phyloP scores from a whole-genome alignment of 2,113 vertebrate genomes.

The Hystrix brachyura region DNA sequence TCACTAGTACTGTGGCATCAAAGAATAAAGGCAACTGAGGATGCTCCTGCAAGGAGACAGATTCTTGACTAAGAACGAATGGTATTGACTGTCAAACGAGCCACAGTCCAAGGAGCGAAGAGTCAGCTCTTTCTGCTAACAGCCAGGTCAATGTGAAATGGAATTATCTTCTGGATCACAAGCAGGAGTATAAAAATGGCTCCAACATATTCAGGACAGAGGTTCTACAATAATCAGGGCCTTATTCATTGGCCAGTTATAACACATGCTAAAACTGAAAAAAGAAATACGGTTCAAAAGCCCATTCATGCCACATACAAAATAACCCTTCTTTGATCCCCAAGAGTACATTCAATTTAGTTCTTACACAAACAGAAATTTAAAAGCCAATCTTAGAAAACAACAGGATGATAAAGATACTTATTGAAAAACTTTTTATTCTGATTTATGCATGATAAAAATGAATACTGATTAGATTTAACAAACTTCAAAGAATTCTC shows the following conservation, averaged over 20 bases:
- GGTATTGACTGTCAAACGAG: constrained; percentile 4
- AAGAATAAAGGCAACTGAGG: constrained; percentile 60
- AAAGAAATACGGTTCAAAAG: constrained; percentile 43
- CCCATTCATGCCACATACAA: constrained; percentile 26
- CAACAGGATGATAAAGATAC: not conserved
- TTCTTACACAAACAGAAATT: constrained; percentile 52
- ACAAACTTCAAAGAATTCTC: not conserved
- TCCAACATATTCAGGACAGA: constrained; percentile 6
- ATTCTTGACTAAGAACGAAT: constrained; percentile 66
- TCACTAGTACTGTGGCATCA: not conserved
- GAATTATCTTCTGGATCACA: constrained; percentile 56
- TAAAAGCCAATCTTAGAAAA: constrained; percentile 19
- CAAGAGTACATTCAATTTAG: constrained; percentile 50
- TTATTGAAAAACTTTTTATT: too few relatives aligned
- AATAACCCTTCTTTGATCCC: constrained; percentile 48
- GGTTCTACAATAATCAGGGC: not conserved
- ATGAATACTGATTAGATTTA: not conserved
- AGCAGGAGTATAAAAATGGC: constrained; percentile 34
- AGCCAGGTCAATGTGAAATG: constrained; percentile 58
- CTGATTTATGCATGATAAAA: constrained; percentile 1
- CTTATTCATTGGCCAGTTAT: constrained; percentile 26
- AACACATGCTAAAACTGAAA: constrained; percentile 52
- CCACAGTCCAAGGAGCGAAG: not conserved
- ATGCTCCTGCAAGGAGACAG: constrained; percentile 48
- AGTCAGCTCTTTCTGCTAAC: constrained; percentile 39